Conservation (phyloP, 2,113 vertebrate species). For the Xiphophorus hellerii region DNA sequence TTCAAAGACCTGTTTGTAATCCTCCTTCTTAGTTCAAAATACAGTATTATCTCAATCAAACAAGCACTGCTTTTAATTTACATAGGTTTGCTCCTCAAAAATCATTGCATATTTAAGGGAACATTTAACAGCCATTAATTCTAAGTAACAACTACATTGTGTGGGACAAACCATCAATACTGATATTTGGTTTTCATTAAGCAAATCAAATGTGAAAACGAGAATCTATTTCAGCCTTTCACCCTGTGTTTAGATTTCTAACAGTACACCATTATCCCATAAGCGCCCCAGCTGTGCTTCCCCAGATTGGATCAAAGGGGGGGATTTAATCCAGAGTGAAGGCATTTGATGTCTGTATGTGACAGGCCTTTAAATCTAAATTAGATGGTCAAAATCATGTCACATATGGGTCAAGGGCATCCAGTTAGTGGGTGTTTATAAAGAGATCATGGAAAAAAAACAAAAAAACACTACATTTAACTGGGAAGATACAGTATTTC, state of each 20-base stretch:
- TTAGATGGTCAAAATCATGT: constrained; percentile 22
- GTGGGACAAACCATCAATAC: not conserved
- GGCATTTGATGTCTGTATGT: constrained; percentile 33
- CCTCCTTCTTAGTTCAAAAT: constrained; percentile 40
- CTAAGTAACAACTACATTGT: not conserved
- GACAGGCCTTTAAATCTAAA: constrained; percentile 54
- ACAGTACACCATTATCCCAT: constrained; percentile 9
- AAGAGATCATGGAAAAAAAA: not conserved
- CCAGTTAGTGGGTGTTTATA: not conserved
- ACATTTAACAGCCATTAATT: not conserved
- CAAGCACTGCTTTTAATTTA: constrained; percentile 13
- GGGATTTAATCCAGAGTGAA: constrained; percentile 33
- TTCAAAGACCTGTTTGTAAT: constrained; percentile 58
- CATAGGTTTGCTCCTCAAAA: not conserved
- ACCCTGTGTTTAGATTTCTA: constrained; percentile 21
- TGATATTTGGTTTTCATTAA: constrained; percentile 1
- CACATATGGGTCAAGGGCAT: constrained; percentile 41
- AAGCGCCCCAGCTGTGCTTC: constrained; percentile 13
- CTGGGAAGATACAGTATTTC: not conserved
- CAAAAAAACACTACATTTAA: not conserved
- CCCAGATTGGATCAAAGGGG: constrained; percentile 46
- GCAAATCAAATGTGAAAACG: not conserved
- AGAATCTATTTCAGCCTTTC: constrained; percentile 25
- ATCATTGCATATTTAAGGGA: not conserved
- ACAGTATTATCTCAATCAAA: constrained; percentile 23